phyloP scores from a whole-genome alignment of 2,888 invertebrate genomes.

The Agrotis clavis region DNA sequence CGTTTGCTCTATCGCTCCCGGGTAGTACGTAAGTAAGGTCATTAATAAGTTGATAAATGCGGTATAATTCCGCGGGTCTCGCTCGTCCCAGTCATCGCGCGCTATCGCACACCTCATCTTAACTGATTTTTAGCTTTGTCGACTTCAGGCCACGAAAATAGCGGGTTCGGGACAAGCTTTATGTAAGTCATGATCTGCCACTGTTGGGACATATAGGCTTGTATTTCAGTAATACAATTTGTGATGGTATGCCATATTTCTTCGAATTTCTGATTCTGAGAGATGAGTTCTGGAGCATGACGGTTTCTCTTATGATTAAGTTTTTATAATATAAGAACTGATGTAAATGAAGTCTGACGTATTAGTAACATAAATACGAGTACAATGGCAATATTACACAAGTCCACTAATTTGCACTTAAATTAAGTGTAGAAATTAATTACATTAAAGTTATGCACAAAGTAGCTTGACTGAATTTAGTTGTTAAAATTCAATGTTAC shows the following conservation, averaged over 20 bases:
- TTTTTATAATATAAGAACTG: too few species aligned
- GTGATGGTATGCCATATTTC: too few species aligned
- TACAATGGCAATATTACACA: neutral
- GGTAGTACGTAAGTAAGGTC: constrained; percentile 40
- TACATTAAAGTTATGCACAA: too few species aligned
- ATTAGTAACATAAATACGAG: neutral
- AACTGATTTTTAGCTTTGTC: constrained; percentile 69
- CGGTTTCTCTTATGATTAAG: neutral
- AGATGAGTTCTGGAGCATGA: neutral
- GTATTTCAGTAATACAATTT: too few species aligned
- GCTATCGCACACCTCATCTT: constrained; percentile 72
- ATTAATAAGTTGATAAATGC: constrained; percentile 77
- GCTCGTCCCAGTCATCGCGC: constrained; percentile 67
- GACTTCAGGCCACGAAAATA: constrained; percentile 39
- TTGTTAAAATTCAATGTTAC: too few species aligned
- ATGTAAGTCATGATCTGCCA: too few species aligned
- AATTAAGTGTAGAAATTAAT: neutral
- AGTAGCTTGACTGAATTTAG: too few species aligned
- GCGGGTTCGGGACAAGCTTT: constrained; percentile 4
- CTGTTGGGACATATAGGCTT: too few species aligned
- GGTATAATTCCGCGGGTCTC: constrained; percentile 72
- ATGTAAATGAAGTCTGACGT: too few species aligned
- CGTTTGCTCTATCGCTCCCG: constrained; percentile 26
- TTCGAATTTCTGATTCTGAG: neutral
- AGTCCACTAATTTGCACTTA: neutral